Evolutionary conservation across 1,140 invertebrate species (phyloP).

Genomic region (Bombus waltoni): DNA sequence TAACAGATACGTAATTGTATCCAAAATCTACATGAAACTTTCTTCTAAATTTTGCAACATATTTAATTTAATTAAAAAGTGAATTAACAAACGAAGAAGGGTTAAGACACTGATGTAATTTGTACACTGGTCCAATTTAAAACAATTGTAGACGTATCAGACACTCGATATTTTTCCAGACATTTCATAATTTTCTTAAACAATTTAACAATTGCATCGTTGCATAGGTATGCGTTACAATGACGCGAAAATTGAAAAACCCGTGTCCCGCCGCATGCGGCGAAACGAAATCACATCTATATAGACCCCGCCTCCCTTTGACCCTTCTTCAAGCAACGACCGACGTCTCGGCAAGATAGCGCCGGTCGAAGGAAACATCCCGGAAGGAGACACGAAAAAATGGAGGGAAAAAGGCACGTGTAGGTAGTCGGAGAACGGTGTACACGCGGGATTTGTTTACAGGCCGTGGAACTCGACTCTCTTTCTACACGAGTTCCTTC

Average conservation of each 20-base stretch:
- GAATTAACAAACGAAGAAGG: no score
- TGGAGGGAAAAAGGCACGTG: conserved; percentile 34
- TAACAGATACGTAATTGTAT: no score
- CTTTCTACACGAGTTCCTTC: conserved; percentile 60
- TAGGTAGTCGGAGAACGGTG: conserved; percentile 41
- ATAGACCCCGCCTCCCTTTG: conserved; percentile 54
- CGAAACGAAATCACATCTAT: neutral
- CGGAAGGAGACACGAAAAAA: conserved; percentile 17
- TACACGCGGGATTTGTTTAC: conserved; percentile 69
- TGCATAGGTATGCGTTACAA: neutral
- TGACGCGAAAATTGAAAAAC: neutral
- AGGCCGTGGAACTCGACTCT: conserved; percentile 26
- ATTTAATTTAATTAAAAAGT: no score
- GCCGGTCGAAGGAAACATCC: conserved; percentile 14
- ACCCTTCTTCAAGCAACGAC: conserved; percentile 56
- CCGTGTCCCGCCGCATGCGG: neutral
- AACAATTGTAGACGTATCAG: no score
- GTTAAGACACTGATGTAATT: no score
- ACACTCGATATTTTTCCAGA: neutral
- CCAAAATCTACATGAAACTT: no score
- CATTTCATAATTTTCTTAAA: neutral
- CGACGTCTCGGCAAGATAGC: conserved; percentile 62
- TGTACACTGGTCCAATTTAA: no score
- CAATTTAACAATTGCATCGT: neutral
- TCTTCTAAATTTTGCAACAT: no score